phyloP scores from a whole-genome alignment of 2,888 invertebrate genomes.

The Thera britannica region DNA sequence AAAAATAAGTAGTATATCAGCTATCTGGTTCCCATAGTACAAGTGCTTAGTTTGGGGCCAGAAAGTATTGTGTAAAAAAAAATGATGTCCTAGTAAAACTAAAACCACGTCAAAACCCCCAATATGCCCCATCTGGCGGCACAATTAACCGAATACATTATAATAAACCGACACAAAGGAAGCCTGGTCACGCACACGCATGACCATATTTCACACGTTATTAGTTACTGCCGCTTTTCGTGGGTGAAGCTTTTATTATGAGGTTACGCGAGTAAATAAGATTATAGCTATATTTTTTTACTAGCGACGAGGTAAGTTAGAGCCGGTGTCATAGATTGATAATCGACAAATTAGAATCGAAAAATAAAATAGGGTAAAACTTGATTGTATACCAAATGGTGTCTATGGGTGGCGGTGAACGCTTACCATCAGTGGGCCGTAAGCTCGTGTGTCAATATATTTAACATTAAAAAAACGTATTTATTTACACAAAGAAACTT shows the following conservation, averaged over 20 bases:
- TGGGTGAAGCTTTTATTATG: slow-evolving; percentile 40
- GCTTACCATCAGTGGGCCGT: too few relatives aligned
- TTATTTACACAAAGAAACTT: too few relatives aligned
- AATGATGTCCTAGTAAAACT: not conserved
- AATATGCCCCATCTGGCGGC: slow-evolving; percentile 51
- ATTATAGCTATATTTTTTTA: slow-evolving; percentile 28
- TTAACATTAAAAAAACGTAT: too few relatives aligned
- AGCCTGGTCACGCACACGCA: slow-evolving; percentile 55
- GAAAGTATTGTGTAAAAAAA: too few relatives aligned
- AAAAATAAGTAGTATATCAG: too few relatives aligned
- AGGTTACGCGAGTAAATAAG: slow-evolving; percentile 39
- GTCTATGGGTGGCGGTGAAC: too few relatives aligned
- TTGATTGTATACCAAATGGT: too few relatives aligned
- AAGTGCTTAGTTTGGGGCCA: not conserved
- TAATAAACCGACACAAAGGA: slow-evolving; percentile 56
- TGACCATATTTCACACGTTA: slow-evolving; percentile 51
- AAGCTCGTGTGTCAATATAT: too few relatives aligned
- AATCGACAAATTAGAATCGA: too few relatives aligned
- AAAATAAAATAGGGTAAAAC: too few relatives aligned
- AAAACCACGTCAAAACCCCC: slow-evolving; percentile 16
- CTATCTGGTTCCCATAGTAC: too few relatives aligned
- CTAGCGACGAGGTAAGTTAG: not conserved
- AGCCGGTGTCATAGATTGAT: too few relatives aligned
- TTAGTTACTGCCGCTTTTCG: slow-evolving; percentile 47
- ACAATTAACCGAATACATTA: slow-evolving; percentile 58